Evolutionary conservation across 2,888 invertebrate genomes (phyloP).

Genomic region (Nomada fabriciana): DNA sequence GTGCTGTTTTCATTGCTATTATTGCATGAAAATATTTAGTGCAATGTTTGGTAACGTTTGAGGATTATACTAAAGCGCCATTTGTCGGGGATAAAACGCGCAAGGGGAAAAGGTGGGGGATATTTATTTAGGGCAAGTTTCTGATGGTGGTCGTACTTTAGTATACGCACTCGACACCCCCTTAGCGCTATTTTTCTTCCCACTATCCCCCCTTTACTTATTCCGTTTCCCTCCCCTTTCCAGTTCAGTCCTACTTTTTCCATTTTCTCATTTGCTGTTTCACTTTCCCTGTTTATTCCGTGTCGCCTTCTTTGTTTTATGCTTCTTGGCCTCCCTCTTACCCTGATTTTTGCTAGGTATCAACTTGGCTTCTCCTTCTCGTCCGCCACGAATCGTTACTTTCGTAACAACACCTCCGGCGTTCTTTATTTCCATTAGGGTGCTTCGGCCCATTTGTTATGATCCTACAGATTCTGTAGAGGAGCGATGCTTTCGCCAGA

Average conservation of each 20-base stretch:
- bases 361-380: conserved; percentile 29
- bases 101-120: conserved; percentile 65
- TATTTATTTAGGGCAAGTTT: conserved; percentile 78
- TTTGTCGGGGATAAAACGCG: conserved; percentile 63
- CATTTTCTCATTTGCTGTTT: conserved; percentile 13
- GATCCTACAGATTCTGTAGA: conserved; percentile 59
- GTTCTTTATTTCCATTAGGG: conserved; percentile 75
- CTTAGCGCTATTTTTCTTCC: conserved; percentile 69
- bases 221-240: neutral
- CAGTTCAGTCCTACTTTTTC: neutral
- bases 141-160: conserved; percentile 37
- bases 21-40: too few species aligned
- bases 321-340: neutral
- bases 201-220: conserved; percentile 18
- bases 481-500: conserved; percentile 38
- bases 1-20: too few species aligned
- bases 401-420: conserved; percentile 56
- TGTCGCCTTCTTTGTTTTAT: neutral
- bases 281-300: conserved; percentile 10
- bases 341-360: conserved; percentile 20
- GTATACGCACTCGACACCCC: conserved; percentile 65
- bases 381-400: conserved; percentile 41
- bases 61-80: conserved; percentile 6
- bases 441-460: conserved; percentile 71
- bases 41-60: neutral